Conservation (phyloP, 2,888 invertebrate genomes). For the Cryptus viduatorius region DNA sequence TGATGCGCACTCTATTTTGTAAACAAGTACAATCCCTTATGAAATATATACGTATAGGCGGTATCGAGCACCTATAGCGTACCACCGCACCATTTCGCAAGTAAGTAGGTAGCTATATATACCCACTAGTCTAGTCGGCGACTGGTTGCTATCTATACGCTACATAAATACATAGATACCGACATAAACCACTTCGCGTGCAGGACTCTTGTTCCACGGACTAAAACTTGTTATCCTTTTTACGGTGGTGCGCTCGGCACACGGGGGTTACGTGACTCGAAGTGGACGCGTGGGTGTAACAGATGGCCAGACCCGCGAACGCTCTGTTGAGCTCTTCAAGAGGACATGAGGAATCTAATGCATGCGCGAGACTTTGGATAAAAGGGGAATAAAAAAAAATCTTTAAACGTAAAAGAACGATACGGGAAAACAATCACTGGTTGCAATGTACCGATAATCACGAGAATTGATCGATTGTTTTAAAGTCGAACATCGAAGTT, state of each 20-base stretch:
- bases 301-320: slow-evolving; percentile 57
- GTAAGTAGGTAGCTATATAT: slow-evolving; percentile 14
- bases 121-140: slow-evolving; percentile 14
- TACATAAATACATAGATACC: slow-evolving; percentile 68
- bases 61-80: slow-evolving; percentile 20
- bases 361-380: neutral
- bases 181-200: slow-evolving; percentile 69
- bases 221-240: slow-evolving; percentile 73
- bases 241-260: slow-evolving; percentile 46
- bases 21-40: neutral
- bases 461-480: neutral
- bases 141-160: slow-evolving; percentile 25
- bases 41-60: slow-evolving; percentile 47
- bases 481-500: neutral
- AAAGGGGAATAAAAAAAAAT: neutral
- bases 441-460: neutral
- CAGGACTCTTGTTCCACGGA: slow-evolving; percentile 70
- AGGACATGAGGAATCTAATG: slow-evolving; percentile 21
- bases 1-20: slow-evolving; percentile 38
- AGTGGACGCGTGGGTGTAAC: slow-evolving; percentile 70
- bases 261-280: slow-evolving; percentile 67
- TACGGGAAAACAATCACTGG: neutral
- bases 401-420: neutral
- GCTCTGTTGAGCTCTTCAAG: slow-evolving; percentile 22
- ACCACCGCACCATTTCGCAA: neutral